Evolutionary conservation across 92 coral and sea anemone species (phyloP).

Genomic region (Diadumene lineata): DNA sequence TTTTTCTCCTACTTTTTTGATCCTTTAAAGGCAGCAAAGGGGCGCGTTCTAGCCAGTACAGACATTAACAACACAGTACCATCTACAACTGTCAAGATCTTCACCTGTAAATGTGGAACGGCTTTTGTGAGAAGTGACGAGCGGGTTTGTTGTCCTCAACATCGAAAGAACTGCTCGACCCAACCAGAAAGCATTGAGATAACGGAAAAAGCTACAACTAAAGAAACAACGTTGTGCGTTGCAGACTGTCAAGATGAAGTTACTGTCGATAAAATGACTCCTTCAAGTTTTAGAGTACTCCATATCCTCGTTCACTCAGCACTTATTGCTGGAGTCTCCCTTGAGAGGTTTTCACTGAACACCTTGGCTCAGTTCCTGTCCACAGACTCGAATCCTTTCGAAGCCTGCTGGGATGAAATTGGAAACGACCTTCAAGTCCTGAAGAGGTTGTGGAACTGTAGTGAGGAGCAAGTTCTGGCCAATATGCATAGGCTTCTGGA

Average conservation of each 20-base stretch:
- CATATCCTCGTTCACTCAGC: slow-evolving; percentile 62
- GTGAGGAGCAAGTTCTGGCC: slow-evolving; percentile 39
- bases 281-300: slow-evolving; percentile 53
- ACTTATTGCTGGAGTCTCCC: slow-evolving; percentile 52
- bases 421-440: slow-evolving; percentile 41
- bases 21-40: slow-evolving; percentile 19
- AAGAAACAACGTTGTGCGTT: slow-evolving; percentile 12
- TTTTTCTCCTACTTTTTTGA: slow-evolving; percentile 34
- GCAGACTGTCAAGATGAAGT: slow-evolving; percentile 9
- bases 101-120: slow-evolving; percentile 31
- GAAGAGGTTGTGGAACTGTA: slow-evolving; percentile 30
- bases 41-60: slow-evolving; percentile 11
- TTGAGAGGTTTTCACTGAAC: slow-evolving; percentile 23
- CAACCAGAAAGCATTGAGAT: background rate
- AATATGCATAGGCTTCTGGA: slow-evolving; percentile 51
- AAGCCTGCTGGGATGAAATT: slow-evolving; percentile 34
- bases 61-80: background rate
- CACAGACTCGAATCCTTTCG: slow-evolving; percentile 11
- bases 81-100: background rate
- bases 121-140: slow-evolving; percentile 17
- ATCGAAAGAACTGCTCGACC: slow-evolving; percentile 12
- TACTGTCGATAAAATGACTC: slow-evolving; percentile 40
- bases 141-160: slow-evolving; percentile 10
- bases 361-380: slow-evolving; percentile 25
- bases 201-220: background rate